Percentiles rank a stretch among this genome's conserved stretches.
Conservation (phyloP, 2,888 invertebrate species). For the Cantharis rustica region DNA sequence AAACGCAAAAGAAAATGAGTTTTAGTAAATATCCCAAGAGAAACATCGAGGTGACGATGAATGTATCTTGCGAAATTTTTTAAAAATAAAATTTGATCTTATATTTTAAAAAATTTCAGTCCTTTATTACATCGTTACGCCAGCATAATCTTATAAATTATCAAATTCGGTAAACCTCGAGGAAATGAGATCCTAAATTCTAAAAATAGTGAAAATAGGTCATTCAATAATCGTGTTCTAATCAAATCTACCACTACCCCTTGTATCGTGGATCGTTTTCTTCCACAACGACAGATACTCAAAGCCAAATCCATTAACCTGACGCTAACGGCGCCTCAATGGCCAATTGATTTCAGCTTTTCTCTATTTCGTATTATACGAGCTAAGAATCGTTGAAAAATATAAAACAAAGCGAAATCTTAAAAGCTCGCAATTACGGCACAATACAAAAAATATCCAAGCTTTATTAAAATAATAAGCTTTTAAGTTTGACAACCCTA, state of each 20-base stretch:
- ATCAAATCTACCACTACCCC: conserved; percentile 17
- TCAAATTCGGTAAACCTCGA: not conserved
- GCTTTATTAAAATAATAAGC: not conserved
- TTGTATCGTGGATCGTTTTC: conserved; percentile 19
- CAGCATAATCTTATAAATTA: not conserved
- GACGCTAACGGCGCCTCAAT: conserved; percentile 18
- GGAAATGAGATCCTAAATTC: not conserved
- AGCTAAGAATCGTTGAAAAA: conserved; percentile 4
- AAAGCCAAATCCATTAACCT: conserved; percentile 24
- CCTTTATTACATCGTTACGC: not conserved
- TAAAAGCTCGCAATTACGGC: conserved; percentile 1
- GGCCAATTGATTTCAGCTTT: conserved; percentile 25
- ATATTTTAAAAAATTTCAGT: not conserved
- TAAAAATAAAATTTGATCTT: not conserved
- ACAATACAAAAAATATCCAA: not conserved
- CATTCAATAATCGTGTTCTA: conserved; percentile 17
- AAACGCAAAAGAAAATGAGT: not conserved
- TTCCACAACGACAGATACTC: conserved; percentile 20
- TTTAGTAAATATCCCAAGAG: not conserved
- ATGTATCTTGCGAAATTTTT: not conserved
- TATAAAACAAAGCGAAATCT: conserved; percentile 9
- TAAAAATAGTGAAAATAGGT: conserved; percentile 6
- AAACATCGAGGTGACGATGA: not conserved
- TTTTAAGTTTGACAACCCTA: not conserved
- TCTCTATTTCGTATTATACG: conserved; percentile 11